phyloP scores from a whole-genome alignment of 1,140 invertebrate genomes.

The Cyclina sinensis region DNA sequence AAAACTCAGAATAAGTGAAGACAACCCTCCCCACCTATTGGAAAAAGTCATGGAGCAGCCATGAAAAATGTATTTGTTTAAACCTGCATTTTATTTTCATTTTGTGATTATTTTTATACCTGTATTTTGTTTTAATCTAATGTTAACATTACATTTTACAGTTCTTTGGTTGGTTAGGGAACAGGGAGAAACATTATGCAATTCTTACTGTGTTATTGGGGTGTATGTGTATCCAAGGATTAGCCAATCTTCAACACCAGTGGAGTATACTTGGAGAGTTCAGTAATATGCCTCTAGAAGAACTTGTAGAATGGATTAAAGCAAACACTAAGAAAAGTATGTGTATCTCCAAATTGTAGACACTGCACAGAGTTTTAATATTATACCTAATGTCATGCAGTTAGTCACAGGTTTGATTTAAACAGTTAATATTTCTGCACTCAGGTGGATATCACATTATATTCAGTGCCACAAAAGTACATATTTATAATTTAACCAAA shows the following conservation, averaged over 20 bases:
- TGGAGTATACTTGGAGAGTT: conserved; percentile 87
- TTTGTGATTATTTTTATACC: no score
- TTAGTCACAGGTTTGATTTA: background rate
- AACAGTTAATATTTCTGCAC: background rate
- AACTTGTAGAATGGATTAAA: conserved; percentile 92
- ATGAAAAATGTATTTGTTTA: no score
- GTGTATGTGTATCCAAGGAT: conserved; percentile 87
- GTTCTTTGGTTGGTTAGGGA: conserved; percentile 82
- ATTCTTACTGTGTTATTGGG: conserved; percentile 86
- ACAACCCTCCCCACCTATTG: no score
- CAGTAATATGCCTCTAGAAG: conserved; percentile 89
- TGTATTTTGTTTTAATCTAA: no score
- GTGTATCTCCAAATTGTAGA: conserved; percentile 9
- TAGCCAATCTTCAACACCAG: conserved; percentile 87
- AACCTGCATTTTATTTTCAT: no score
- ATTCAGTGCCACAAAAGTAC: no score
- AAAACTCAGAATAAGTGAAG: no score
- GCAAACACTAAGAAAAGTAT: conserved; percentile 87
- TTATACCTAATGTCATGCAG: background rate
- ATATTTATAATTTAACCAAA: no score
- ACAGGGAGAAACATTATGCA: conserved; percentile 83
- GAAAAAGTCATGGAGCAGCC: no score
- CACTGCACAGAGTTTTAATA: no score
- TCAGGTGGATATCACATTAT: no score
- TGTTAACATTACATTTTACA: conserved; percentile 68